These are phyloP conservation scores for Fistularia tabacaria DNA, from an alignment of 2,797 vertebrate genomes.

Conservation along the genomic window DNA sequence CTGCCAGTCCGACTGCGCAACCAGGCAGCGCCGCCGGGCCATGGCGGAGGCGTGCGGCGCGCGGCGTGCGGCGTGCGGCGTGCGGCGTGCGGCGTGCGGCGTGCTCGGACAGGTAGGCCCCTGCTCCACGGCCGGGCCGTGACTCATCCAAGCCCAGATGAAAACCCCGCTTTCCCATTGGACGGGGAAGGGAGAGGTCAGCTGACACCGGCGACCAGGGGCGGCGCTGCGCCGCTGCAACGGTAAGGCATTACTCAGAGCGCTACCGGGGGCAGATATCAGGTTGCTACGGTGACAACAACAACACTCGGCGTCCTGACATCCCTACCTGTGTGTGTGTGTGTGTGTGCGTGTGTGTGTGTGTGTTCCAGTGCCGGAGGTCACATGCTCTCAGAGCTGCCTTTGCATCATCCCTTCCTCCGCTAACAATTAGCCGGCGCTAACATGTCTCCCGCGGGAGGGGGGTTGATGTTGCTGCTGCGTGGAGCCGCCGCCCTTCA, in stretches of 20 bases:
- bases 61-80: constrained; percentile 37
- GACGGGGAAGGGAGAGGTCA: no score
- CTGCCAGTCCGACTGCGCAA: no score
- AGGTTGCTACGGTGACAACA: constrained; percentile 35
- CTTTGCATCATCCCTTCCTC: no score
- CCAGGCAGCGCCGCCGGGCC: no score
- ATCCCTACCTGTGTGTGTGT: no score
- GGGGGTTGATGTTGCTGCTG: constrained; percentile 17
- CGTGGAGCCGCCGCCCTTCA: constrained; percentile 16
- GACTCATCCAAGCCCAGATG: constrained; percentile 51
- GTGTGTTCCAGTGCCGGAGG: not conserved
- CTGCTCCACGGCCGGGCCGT: constrained; percentile 49
- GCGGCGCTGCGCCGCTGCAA: no score
- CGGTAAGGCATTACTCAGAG: no score
- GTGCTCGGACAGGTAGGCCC: constrained; percentile 52
- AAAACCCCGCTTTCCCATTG: not conserved
- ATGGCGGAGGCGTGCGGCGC: no score
- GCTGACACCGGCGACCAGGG: no score
- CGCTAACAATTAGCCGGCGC: constrained; percentile 41
- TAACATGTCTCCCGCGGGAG: constrained; percentile 24
- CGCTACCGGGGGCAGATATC: constrained; percentile 45
- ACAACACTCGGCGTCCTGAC: constrained; percentile 21
- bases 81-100: constrained; percentile 39
- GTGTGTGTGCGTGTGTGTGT: not conserved
- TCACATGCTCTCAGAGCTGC: no score